Evolutionary conservation across 1,140 invertebrate genomes (phyloP).

Genomic region (Drosophila parvula): DNA sequence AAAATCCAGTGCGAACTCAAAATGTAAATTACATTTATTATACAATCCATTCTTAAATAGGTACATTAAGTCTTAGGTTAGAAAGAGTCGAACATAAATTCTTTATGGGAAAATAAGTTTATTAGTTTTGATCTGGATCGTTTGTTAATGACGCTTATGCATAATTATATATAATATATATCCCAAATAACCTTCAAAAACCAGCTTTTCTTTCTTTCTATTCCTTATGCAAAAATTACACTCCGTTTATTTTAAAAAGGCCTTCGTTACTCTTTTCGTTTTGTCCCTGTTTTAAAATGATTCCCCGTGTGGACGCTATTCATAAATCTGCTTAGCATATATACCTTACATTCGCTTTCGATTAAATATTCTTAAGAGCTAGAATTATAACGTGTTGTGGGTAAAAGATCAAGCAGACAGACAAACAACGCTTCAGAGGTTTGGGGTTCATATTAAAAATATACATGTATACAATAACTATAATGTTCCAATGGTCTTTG

Average conservation of each 20-base stretch:
- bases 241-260: conserved; percentile 56
- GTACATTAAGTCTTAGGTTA: neutral
- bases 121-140: conserved; percentile 4
- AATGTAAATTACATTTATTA: conserved; percentile 3
- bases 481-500: conserved; percentile 32
- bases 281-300: conserved; percentile 22
- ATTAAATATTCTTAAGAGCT: conserved; percentile 52
- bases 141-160: neutral
- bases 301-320: conserved; percentile 36
- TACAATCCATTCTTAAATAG: conserved; percentile 1
- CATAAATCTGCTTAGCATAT: conserved; percentile 27
- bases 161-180: neutral
- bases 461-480: conserved; percentile 31
- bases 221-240: conserved; percentile 31
- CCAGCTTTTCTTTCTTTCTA: neutral
- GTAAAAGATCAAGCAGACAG: conserved; percentile 16
- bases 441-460: conserved; percentile 34
- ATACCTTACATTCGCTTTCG: conserved; percentile 24
- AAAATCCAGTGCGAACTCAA: neutral
- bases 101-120: neutral
- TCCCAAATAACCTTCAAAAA: conserved; percentile 4
- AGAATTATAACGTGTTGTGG: conserved; percentile 40
- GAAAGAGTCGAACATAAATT: neutral
- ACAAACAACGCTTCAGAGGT: conserved; percentile 35
- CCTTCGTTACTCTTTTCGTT: conserved; percentile 48